Evolutionary conservation across 2,888 invertebrate genomes (phyloP), one percentile per base, ranked within the genome.

Genomic region (Hartigia nigra): DNA sequence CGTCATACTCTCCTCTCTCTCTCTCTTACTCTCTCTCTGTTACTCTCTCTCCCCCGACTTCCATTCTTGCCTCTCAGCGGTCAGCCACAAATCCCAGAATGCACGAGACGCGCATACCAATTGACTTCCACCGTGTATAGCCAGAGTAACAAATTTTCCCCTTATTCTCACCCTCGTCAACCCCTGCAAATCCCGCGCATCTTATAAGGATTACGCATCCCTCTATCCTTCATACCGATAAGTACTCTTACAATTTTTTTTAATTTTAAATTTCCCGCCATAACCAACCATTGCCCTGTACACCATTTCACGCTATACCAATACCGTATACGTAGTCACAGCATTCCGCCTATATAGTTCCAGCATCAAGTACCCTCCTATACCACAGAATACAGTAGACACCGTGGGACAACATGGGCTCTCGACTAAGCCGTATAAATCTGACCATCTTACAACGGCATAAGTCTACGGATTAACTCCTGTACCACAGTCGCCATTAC

Each of bases 391-490:
- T 82, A 83, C 81, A 82, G 83, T 82, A 82, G 55, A 55, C 55
- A 55, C 55, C 55, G 55, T 55, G 55, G 55, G 55, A 55, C 55
- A 74, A 82, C 80, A 77, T 78, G 80, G 75, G 79, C 77, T 78
- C 84, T 83, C 81, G 85, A 86, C 34, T 90, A 88, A 91, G 91
- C 91, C 90, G 86, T 90, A 91, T 91, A 91, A 91, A 91, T 91
- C 91, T 91, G 89, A 85, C 86, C 89, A 88, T 89, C 91, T 91
- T 89, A 91, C 86, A 85, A 84, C 85, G 87, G 90, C 88, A 89
- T 91, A 91, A 91, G 90, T 91, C 90, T 88, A 70, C 82, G 91
- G 91, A 91, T 91, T 91, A 91, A 88, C 88, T 79, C 81, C 81
- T 82, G 81, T 82, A 77, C 82, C 84, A 86, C 86, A 82, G 85